Conservation (phyloP, 1,140 invertebrate species). For the Bombus impatiens region DNA sequence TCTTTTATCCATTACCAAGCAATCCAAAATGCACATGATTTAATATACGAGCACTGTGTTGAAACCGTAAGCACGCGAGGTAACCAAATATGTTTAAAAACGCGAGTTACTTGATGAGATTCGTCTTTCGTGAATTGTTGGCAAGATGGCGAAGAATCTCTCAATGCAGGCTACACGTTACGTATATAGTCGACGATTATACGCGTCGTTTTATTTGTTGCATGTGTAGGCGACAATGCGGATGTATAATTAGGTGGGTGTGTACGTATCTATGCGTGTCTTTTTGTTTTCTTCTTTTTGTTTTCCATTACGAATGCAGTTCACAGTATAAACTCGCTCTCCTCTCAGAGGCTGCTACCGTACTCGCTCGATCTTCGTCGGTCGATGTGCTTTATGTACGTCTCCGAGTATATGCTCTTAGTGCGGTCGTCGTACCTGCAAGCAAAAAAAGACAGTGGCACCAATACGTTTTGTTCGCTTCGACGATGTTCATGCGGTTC, state of each 20-base stretch:
- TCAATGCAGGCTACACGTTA: constrained; percentile 37
- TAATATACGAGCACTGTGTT: background rate
- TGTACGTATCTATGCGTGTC: constrained; percentile 38
- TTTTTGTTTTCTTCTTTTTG: constrained; percentile 9
- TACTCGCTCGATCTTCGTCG: constrained; percentile 85
- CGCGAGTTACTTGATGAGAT: constrained; percentile 16
- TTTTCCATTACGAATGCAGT: background rate
- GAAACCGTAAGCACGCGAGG: constrained; percentile 18
- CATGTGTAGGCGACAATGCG: constrained; percentile 25
- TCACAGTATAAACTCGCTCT: constrained; percentile 71
- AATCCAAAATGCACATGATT: background rate
- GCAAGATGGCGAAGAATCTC: constrained; percentile 37
- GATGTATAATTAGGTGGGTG: constrained; percentile 24
- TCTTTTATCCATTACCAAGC: no score
- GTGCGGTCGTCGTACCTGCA: constrained; percentile 87
- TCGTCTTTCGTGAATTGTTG: constrained; percentile 28
- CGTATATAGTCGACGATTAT: constrained; percentile 1
- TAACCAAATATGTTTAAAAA: constrained; percentile 2
- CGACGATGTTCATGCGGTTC: background rate
- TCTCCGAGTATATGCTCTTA: constrained; percentile 88
- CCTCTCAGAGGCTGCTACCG: constrained; percentile 86
- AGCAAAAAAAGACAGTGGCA: constrained; percentile 50
- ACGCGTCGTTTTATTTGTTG: background rate
- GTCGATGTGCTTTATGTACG: constrained; percentile 86
- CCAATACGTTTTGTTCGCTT: constrained; percentile 10